Percentiles rank a stretch among this genome's conserved stretches.
Conservation (phyloP, 2,797 vertebrate species). For the Masticophis lateralis region DNA sequence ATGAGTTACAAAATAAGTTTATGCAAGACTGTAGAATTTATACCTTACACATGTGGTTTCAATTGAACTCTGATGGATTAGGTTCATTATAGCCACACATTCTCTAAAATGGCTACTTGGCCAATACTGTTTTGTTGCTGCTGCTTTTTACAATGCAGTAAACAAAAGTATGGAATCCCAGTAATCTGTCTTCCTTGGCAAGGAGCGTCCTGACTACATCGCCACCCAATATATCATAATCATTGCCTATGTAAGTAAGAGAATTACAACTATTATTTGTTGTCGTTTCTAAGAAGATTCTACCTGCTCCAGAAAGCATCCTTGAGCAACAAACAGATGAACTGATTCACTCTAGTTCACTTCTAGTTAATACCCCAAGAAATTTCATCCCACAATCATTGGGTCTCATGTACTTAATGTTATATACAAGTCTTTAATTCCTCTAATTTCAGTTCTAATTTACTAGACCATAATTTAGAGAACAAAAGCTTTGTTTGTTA, state of each 20-base stretch:
- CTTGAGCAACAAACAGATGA: neutral
- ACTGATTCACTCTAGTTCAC: neutral
- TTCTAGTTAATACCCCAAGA: neutral
- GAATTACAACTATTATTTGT: neutral
- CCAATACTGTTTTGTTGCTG: neutral
- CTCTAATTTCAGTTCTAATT: neutral
- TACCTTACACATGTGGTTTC: neutral
- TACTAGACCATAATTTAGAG: constrained; percentile 19
- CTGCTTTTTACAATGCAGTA: neutral
- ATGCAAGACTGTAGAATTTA: neutral
- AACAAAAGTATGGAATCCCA: neutral
- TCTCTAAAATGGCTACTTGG: neutral
- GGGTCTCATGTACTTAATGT: accelerated
- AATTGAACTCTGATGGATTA: neutral
- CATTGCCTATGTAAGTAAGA: neutral
- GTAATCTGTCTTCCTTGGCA: neutral
- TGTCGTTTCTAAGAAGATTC: neutral
- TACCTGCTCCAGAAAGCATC: neutral
- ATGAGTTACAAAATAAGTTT: neutral
- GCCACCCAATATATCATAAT: neutral
- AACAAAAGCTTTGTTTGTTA: neutral
- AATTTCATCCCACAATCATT: neutral
- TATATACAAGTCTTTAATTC: neutral
- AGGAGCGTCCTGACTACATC: neutral
- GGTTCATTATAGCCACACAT: neutral